phyloP scores from a whole-genome alignment of 2,888 invertebrate species.

The Baccha elongata region DNA sequence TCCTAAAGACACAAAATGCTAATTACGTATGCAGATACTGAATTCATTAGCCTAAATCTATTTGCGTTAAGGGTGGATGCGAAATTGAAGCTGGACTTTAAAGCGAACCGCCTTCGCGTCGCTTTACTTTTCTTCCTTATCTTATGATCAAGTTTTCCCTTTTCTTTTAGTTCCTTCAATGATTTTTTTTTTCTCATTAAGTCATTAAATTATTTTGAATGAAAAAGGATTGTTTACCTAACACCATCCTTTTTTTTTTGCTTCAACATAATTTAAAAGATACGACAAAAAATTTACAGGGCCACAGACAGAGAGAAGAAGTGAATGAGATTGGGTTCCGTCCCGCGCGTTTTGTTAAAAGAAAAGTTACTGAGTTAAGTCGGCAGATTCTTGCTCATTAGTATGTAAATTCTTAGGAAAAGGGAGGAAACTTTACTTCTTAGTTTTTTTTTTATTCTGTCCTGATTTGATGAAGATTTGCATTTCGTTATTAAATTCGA shows the following conservation, averaged over 20 bases:
- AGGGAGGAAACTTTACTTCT: slow-evolving; percentile 46
- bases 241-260: slow-evolving; percentile 66
- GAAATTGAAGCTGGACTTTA: slow-evolving; percentile 37
- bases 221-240: slow-evolving; percentile 73
- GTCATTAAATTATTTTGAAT: slow-evolving; percentile 73
- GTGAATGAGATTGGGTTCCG: background rate
- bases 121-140: slow-evolving; percentile 41
- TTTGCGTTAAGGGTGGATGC: slow-evolving; percentile 35
- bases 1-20: slow-evolving; percentile 43
- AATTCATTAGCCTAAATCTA: slow-evolving; percentile 68
- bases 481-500: slow-evolving; percentile 66
- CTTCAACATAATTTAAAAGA: slow-evolving; percentile 42
- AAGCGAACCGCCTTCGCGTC: slow-evolving; percentile 28
- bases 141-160: slow-evolving; percentile 12
- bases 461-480: slow-evolving; percentile 63
- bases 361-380: slow-evolving; percentile 54
- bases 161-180: slow-evolving; percentile 17
- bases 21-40: slow-evolving; percentile 64
- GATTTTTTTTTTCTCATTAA: slow-evolving; percentile 62
- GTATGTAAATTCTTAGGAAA: slow-evolving; percentile 59
- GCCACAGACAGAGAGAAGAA: background rate
- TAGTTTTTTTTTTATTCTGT: slow-evolving; percentile 53
- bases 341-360: background rate
- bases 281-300: slow-evolving; percentile 34
- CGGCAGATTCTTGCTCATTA: slow-evolving; percentile 67